Conservation (phyloP, 2,888 invertebrate genomes). For the Diaperis boleti region DNA sequence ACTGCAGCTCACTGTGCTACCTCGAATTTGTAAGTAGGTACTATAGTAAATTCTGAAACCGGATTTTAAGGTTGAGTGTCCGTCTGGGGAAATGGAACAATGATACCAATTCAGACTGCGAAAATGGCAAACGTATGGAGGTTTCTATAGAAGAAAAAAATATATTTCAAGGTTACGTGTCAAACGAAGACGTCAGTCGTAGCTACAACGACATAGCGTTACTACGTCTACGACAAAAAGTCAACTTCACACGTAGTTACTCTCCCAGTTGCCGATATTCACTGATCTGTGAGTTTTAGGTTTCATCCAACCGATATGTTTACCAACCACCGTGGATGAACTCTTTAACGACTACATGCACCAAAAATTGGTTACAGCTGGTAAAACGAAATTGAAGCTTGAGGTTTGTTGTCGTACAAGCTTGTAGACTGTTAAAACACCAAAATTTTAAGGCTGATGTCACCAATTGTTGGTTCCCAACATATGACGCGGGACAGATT, state of each 20-base stretch:
- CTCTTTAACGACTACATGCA: conserved; percentile 64
- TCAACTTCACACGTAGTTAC: neutral
- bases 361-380: conserved; percentile 58
- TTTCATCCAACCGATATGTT: conserved; percentile 73
- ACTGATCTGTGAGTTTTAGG: conserved; percentile 62
- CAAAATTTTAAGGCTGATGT: too few relatives aligned
- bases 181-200: neutral
- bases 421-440: too few relatives aligned
- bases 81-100: neutral
- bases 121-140: neutral
- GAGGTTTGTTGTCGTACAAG: too few relatives aligned
- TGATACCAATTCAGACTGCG: neutral
- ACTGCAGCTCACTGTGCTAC: conserved; percentile 16
- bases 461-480: too few relatives aligned
- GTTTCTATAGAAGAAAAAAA: neutral
- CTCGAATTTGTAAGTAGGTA: neutral
- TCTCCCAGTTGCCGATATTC: neutral
- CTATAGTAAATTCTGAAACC: too few relatives aligned
- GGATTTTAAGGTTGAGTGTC: too few relatives aligned
- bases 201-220: neutral
- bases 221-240: neutral
- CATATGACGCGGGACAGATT: too few relatives aligned
- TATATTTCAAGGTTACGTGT: neutral
- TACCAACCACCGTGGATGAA: conserved; percentile 66
- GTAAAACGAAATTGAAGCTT: too few relatives aligned